Evolutionary conservation across 1,140 invertebrate species (phyloP).

Genomic region (Phenacoccus solenopsis): DNA sequence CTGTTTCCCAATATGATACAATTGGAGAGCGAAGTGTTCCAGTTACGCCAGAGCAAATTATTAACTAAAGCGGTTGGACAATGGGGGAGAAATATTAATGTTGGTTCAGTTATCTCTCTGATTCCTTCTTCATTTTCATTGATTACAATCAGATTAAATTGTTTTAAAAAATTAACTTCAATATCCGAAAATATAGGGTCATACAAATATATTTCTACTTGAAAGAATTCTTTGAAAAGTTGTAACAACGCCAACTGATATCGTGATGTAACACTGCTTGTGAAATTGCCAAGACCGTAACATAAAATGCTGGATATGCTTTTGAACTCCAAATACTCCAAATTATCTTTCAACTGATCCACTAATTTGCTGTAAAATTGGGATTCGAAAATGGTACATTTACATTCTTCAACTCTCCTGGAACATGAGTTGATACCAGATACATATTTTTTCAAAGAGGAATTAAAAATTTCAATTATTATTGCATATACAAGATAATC

Average conservation of each 20-base stretch:
- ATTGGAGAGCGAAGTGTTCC: conserved; percentile 16
- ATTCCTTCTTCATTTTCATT: conserved; percentile 22
- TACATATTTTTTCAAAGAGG: too few species aligned
- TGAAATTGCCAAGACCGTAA: conserved; percentile 24
- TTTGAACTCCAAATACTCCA: not conserved
- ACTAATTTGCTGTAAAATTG: conserved; percentile 12
- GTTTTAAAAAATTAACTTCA: conserved; percentile 15
- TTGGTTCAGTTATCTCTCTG: not conserved
- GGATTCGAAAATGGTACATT: conserved; percentile 11
- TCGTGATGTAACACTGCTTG: conserved; percentile 21
- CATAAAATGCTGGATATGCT: conserved; percentile 19
- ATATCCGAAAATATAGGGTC: conserved; percentile 23
- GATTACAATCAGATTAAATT: conserved; percentile 18
- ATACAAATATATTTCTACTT: conserved; percentile 20
- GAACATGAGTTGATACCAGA: not conserved
- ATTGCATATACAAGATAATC: too few species aligned
- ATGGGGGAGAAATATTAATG: conserved; percentile 23
- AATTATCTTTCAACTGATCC: conserved; percentile 8
- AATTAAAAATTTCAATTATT: too few species aligned
- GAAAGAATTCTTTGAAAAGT: conserved; percentile 20
- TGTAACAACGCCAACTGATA: conserved; percentile 22
- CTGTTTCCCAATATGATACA: conserved; percentile 23
- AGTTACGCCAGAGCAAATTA: conserved; percentile 23
- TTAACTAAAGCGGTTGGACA: conserved; percentile 23
- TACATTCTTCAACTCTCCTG: conserved; percentile 21